Conservation (phyloP, 2,888 invertebrate genomes). For the Polydesmus complanatus region DNA sequence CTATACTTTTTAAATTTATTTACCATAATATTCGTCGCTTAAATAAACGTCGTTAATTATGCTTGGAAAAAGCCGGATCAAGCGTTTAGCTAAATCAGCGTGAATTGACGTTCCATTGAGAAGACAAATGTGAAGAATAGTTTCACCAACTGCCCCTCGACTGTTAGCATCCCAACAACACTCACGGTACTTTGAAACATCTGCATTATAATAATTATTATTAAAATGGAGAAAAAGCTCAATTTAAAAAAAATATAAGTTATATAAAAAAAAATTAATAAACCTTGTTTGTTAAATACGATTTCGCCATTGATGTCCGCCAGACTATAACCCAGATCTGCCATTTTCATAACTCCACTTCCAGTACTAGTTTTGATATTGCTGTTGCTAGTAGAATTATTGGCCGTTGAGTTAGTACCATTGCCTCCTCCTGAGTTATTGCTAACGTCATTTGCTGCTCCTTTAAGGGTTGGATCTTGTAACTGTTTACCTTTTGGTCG, state of each 20-base stretch:
- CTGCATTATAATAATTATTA: no score
- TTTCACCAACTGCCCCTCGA: constrained; percentile 91
- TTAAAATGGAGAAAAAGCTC: no score
- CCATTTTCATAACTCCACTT: not conserved
- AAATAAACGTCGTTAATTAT: constrained; percentile 92
- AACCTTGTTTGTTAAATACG: constrained; percentile 2
- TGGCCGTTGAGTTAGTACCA: not conserved
- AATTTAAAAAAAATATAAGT: no score
- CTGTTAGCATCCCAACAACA: constrained; percentile 86
- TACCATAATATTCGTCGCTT: constrained; percentile 93
- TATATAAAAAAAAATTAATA: no score
- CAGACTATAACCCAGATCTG: constrained; percentile 5
- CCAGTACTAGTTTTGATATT: not conserved
- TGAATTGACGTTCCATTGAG: constrained; percentile 80
- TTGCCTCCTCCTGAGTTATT: not conserved
- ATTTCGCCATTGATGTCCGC: constrained; percentile 11
- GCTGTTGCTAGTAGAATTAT: not conserved
- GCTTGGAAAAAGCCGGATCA: constrained; percentile 83
- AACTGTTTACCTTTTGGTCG: constrained; percentile 57
- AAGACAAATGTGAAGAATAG: constrained; percentile 81
- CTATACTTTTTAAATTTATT: constrained; percentile 18
- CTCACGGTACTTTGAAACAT: constrained; percentile 52
- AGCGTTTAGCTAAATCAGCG: constrained; percentile 81
- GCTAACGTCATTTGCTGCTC: not conserved
- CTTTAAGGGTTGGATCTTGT: constrained; percentile 2